These are phyloP conservation scores for Imbricaverruca yamaguchii DNA, from an alignment of 2,888 invertebrate genomes.

Conservation along the genomic window DNA sequence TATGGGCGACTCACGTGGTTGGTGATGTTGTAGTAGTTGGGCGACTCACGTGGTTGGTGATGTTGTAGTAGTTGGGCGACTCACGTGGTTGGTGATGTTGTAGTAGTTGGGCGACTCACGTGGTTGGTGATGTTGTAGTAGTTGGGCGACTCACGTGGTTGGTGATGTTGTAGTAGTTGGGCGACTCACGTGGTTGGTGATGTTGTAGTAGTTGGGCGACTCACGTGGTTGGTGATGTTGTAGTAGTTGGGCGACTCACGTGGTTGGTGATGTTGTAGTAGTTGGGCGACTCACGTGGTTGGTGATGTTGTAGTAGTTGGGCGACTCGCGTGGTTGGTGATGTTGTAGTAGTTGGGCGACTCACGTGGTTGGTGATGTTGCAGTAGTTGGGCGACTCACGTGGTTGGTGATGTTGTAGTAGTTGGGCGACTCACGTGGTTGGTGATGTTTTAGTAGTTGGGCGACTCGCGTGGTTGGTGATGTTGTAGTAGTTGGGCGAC, in stretches of 20 bases:
- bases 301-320: conserved; percentile 72
- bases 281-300: conserved; percentile 77
- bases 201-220: conserved; percentile 85
- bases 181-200: conserved; percentile 53
- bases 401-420: conserved; percentile 59
- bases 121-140: conserved; percentile 61
- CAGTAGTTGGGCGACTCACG: no score
- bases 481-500: conserved; percentile 50
- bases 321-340: no score
- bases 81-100: no score
- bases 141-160: no score
- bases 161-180: conserved; percentile 71
- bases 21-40: conserved; percentile 84
- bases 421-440: conserved; percentile 55
- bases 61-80: no score
- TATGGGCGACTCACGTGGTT: conserved; percentile 44
- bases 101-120: conserved; percentile 81
- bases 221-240: no score
- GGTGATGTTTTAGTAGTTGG: conserved; percentile 84
- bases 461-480: no score
- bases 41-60: conserved; percentile 75
- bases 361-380: conserved; percentile 72
- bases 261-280: conserved; percentile 78
- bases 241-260: not conserved
- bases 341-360: conserved; percentile 67